These are phyloP conservation scores for Drosophila azteca DNA, from an alignment of 1,140 invertebrate species.

Conservation along the genomic window DNA sequence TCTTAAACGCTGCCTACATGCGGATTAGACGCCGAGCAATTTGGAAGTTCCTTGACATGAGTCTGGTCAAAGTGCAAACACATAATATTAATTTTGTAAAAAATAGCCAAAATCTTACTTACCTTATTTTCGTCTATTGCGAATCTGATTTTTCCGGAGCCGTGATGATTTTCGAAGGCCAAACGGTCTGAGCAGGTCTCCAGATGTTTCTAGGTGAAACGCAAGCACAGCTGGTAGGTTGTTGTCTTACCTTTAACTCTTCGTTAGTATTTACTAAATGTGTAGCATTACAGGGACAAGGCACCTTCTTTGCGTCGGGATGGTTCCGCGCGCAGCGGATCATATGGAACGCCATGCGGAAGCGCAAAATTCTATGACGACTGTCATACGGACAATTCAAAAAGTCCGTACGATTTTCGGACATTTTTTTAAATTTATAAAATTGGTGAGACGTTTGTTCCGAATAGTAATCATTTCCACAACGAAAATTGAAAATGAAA, in stretches of 20 bases:
- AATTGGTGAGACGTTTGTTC: too few species aligned
- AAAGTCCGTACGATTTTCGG: too few species aligned
- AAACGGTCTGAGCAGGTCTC: too few species aligned
- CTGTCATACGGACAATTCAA: slow-evolving; percentile 33
- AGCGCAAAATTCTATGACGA: slow-evolving; percentile 21
- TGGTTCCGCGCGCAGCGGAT: slow-evolving; percentile 38
- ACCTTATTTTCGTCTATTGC: slow-evolving; percentile 21
- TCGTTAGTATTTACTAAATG: slow-evolving; percentile 9
- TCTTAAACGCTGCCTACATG: background rate
- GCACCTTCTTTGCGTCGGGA: slow-evolving; percentile 9
- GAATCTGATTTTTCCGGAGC: too few species aligned
- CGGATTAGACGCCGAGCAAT: background rate
- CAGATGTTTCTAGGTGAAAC: too few species aligned
- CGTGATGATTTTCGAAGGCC: too few species aligned
- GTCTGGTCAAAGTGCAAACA: background rate
- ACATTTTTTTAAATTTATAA: too few species aligned
- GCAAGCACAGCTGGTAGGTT: too few species aligned
- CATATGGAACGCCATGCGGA: slow-evolving; percentile 30
- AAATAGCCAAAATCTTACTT: background rate
- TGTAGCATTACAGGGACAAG: slow-evolving; percentile 41
- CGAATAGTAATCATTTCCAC: too few species aligned
- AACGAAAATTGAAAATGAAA: too few species aligned
- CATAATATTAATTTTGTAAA: background rate
- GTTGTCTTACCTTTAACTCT: too few species aligned
- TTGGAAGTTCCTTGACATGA: slow-evolving; percentile 22